Evolutionary conservation across 1,140 invertebrate species (phyloP).

Genomic region (Drosophila tropicalis): DNA sequence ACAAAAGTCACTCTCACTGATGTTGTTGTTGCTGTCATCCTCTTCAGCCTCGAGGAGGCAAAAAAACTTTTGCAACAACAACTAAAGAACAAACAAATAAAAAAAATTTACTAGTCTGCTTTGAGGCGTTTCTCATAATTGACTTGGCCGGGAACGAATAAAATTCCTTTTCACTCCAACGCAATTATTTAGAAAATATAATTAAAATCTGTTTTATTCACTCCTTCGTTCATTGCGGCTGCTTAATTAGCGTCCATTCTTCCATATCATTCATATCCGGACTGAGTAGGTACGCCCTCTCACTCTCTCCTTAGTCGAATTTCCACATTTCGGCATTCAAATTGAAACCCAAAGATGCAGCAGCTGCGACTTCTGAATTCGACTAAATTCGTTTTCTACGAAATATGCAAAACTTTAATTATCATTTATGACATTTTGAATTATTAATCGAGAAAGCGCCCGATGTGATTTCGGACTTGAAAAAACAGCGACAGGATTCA

Average conservation of each 20-base stretch:
- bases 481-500: slow-evolving; percentile 11
- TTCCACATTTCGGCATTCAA: slow-evolving; percentile 31
- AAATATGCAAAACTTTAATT: slow-evolving; percentile 40
- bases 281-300: slow-evolving; percentile 17
- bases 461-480: background rate
- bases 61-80: slow-evolving; percentile 30
- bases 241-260: slow-evolving; percentile 61
- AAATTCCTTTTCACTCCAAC: slow-evolving; percentile 37
- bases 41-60: slow-evolving; percentile 10
- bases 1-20: slow-evolving; percentile 34
- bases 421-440: slow-evolving; percentile 35
- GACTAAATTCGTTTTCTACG: slow-evolving; percentile 37
- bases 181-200: slow-evolving; percentile 25
- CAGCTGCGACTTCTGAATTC: slow-evolving; percentile 31
- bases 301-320: background rate
- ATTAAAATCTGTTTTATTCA: slow-evolving; percentile 56
- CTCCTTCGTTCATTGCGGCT: slow-evolving; percentile 19
- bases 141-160: slow-evolving; percentile 19
- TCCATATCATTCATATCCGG: slow-evolving; percentile 68
- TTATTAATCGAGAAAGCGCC: slow-evolving; percentile 26
- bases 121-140: slow-evolving; percentile 33
- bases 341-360: background rate
- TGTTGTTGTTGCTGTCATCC: background rate
- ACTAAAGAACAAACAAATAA: slow-evolving; percentile 27
- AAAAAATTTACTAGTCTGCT: slow-evolving; percentile 19